A percentile compares a stretch with the other conserved stretches of the same genome.
Conservation (phyloP, 1,140 invertebrate genomes). For the Armadillidium nasatum region DNA sequence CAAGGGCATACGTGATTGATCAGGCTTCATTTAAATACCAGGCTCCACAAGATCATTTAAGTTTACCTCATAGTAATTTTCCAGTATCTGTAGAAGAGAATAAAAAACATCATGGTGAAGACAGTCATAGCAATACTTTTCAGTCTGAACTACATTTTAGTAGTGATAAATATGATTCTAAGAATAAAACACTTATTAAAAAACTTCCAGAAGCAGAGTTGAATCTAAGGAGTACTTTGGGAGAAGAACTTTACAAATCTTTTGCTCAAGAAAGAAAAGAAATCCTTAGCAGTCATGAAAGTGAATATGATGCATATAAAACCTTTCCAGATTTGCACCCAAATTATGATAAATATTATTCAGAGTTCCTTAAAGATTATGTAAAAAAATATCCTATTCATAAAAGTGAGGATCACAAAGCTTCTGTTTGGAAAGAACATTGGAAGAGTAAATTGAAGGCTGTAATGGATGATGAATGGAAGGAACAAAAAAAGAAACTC, state of each 20-base stretch:
- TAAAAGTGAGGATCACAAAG: not conserved
- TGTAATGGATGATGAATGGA: not conserved
- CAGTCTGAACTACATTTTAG: too few species aligned
- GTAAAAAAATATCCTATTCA: not conserved
- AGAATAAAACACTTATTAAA: too few species aligned
- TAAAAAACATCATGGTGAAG: too few species aligned
- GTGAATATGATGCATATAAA: not conserved
- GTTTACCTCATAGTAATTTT: too few species aligned
- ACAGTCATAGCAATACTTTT: too few species aligned
- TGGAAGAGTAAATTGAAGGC: not conserved
- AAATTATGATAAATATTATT: not conserved
- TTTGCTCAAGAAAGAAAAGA: not conserved
- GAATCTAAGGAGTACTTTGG: not conserved
- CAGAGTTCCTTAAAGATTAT: not conserved
- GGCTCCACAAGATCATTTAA: too few species aligned
- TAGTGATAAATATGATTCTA: too few species aligned
- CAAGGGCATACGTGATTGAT: too few species aligned
- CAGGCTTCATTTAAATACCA: too few species aligned
- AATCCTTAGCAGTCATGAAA: not conserved
- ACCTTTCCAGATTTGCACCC: not conserved
- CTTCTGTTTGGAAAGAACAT: not conserved
- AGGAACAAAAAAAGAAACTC: not conserved
- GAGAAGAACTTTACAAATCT: not conserved
- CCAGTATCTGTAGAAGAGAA: too few species aligned
- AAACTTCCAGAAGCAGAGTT: too few species aligned